These are phyloP conservation scores for Ophioninae sp. DNA, from an alignment of 2,888 invertebrate genomes.

Conservation along the genomic window DNA sequence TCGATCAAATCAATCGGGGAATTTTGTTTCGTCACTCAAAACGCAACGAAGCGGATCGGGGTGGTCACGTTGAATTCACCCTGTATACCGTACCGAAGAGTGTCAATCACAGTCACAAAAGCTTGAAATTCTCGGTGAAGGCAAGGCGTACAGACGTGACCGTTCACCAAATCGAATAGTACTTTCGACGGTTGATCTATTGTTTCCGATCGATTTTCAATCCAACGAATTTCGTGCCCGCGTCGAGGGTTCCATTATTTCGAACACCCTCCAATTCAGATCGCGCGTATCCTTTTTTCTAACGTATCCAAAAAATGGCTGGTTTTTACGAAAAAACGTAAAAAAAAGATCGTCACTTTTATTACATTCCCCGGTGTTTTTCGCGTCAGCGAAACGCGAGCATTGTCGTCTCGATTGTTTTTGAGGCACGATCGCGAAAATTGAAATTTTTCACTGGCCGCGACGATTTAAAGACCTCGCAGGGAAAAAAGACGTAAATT, in stretches of 20 bases:
- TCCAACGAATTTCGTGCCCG: conserved; percentile 19
- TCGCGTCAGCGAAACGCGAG: no score
- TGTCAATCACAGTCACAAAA: conserved; percentile 5
- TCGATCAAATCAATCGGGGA: no score
- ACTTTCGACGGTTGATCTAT: conserved; percentile 49
- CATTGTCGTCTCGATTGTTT: no score
- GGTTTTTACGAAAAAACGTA: neutral
- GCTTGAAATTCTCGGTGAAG: conserved; percentile 4
- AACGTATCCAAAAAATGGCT: neutral
- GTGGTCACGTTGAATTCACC: no score
- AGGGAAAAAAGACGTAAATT: neutral
- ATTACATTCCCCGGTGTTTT: no score
- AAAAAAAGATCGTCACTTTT: no score
- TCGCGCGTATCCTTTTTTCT: conserved; percentile 4
- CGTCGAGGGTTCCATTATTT: conserved; percentile 3
- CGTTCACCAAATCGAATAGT: conserved; percentile 50
- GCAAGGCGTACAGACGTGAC: conserved; percentile 32
- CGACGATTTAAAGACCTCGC: neutral
- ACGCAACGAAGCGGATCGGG: no score
- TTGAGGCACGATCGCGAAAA: no score
- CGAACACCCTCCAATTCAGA: neutral
- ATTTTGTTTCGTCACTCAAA: no score
- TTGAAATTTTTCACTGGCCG: neutral
- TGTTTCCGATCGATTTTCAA: conserved; percentile 57
- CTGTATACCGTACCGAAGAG: neutral